Conservation (phyloP, 2,113 vertebrate genomes). For the Lampris incognitus region DNA sequence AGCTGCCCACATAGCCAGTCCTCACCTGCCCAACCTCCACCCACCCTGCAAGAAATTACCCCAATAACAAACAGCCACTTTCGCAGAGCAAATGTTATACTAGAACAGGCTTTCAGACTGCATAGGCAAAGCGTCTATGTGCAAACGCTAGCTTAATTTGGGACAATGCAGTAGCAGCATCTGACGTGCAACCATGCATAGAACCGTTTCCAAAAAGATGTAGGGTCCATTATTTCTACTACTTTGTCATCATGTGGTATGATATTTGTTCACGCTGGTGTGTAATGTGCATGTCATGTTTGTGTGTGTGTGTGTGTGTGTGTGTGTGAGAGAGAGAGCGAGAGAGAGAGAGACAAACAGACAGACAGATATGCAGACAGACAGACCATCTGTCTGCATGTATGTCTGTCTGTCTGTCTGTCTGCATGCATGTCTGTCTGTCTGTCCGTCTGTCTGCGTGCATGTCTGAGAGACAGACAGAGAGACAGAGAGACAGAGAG, state of each 20-base stretch:
- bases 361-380: no score
- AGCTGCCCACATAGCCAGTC: neutral
- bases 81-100: constrained; percentile 13
- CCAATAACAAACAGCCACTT: constrained; percentile 30
- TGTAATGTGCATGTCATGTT: constrained; percentile 17
- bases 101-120: constrained; percentile 21
- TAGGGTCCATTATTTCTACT: neutral
- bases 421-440: no score
- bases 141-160: constrained; percentile 18
- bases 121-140: constrained; percentile 32
- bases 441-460: neutral
- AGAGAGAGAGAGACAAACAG: no score
- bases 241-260: neutral
- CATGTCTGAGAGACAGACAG: neutral
- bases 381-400: neutral
- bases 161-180: constrained; percentile 1
- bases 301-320: constrained; percentile 27
- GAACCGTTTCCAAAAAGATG: neutral
- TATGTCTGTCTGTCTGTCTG: no score
- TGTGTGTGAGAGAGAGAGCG: no score
- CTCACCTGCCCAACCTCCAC: neutral
- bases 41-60: constrained; percentile 28
- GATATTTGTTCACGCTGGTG: no score
- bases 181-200: constrained; percentile 23
- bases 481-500: no score